phyloP scores from a whole-genome alignment of 2,888 invertebrate species.

The Cheiracanthium punctorium region DNA sequence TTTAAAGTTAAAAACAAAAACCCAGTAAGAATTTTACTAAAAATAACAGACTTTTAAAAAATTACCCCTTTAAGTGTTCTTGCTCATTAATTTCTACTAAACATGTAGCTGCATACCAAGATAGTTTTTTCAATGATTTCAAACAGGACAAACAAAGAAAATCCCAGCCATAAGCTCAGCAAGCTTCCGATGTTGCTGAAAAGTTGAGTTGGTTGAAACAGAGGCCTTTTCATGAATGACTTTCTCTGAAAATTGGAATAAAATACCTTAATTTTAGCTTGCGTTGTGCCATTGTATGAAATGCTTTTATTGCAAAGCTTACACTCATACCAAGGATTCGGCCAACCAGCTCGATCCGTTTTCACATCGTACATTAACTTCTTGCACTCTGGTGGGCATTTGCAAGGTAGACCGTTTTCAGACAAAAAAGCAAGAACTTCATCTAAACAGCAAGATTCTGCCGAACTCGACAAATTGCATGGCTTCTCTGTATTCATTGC shows the following conservation, averaged over 20 bases:
- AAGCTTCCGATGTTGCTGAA: background rate
- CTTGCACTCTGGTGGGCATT: slow-evolving; percentile 7
- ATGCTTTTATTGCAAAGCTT: background rate
- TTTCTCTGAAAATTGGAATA: background rate
- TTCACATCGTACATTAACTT: background rate
- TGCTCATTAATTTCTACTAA: no score
- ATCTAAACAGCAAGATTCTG: slow-evolving; percentile 5
- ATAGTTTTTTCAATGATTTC: background rate
- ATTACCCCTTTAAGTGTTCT: no score
- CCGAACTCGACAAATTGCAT: background rate
- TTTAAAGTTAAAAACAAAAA: no score
- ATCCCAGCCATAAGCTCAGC: background rate
- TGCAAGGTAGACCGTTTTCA: background rate
- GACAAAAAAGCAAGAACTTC: background rate
- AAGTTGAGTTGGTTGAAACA: background rate
- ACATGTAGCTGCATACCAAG: no score
- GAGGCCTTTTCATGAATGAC: background rate
- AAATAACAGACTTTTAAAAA: no score
- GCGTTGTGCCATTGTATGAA: no score
- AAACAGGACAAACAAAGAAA: background rate
- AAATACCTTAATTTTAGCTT: background rate
- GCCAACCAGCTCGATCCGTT: background rate
- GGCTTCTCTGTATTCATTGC: background rate
- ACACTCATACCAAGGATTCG: background rate
- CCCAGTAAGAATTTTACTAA: no score